phyloP scores from a whole-genome alignment of 2,888 invertebrate species.

The Lacanobia wlatinum region DNA sequence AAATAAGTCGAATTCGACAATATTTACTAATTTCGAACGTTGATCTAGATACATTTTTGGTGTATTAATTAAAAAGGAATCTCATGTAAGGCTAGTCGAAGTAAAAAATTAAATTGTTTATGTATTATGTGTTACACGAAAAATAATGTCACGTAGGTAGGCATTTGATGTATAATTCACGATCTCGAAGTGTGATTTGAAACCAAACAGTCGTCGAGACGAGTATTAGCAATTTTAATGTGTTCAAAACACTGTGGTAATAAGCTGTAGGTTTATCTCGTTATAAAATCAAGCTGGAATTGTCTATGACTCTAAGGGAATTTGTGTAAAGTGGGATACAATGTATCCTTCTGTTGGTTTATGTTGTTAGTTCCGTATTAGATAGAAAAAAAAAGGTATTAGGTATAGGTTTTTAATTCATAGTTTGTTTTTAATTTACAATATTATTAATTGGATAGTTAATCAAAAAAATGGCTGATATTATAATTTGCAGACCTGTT shows the following conservation, averaged over 20 bases:
- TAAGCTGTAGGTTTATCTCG: constrained; percentile 65
- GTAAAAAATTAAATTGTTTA: constrained; percentile 37
- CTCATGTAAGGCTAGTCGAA: not conserved
- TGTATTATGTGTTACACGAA: constrained; percentile 55
- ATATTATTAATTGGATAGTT: too few relatives aligned
- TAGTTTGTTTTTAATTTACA: not conserved
- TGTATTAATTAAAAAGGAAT: constrained; percentile 31
- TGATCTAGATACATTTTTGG: not conserved
- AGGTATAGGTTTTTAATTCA: not conserved
- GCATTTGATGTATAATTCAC: constrained; percentile 62
- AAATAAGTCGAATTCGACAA: not conserved
- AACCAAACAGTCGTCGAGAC: constrained; percentile 66
- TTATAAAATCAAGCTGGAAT: constrained; percentile 66
- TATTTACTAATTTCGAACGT: constrained; percentile 4
- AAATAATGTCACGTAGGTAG: constrained; percentile 58
- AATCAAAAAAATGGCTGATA: too few relatives aligned
- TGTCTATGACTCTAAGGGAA: constrained; percentile 52
- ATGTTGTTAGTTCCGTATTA: constrained; percentile 50
- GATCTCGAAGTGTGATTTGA: constrained; percentile 66
- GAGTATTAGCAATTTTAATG: constrained; percentile 75
- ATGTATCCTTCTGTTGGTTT: constrained; percentile 7
- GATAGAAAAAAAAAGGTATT: not conserved
- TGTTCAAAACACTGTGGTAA: constrained; percentile 72
- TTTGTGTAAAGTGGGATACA: constrained; percentile 21
- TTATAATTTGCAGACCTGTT: too few relatives aligned